Evolutionary conservation across 2,888 invertebrate genomes (phyloP).

Genomic region (Orchesella flavescens): DNA sequence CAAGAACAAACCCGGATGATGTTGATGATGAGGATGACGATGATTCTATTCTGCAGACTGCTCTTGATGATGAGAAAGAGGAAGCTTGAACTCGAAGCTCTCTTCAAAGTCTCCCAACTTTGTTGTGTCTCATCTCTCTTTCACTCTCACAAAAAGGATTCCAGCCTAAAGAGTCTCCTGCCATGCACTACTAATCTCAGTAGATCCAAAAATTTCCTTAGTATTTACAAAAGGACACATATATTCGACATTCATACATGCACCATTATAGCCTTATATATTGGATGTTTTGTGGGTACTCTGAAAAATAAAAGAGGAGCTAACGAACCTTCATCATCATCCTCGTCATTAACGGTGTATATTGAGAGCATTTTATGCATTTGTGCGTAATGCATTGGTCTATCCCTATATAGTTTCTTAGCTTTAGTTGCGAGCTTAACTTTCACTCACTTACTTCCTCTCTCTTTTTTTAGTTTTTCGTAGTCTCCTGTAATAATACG

Average conservation of each 20-base stretch:
- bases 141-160: neutral
- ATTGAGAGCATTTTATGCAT: neutral
- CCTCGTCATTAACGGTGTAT: slow-evolving; percentile 24
- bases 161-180: slow-evolving; percentile 2
- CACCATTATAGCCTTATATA: no score
- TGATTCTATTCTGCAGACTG: neutral
- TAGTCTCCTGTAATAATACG: neutral
- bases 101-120: neutral
- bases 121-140: neutral
- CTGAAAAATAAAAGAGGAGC: slow-evolving; percentile 32
- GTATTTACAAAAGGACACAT: neutral
- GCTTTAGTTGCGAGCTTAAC: neutral
- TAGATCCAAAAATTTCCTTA: neutral
- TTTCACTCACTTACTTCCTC: neutral
- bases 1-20: neutral
- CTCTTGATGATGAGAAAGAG: slow-evolving; percentile 7
- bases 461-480: neutral
- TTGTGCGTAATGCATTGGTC: neutral
- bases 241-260: no score
- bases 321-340: slow-evolving; percentile 58
- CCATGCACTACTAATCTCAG: slow-evolving; percentile 29
- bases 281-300: no score
- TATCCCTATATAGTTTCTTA: neutral
- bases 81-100: neutral
- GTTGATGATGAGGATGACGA: neutral